Percentiles rank a stretch among this genome's conserved stretches.
phyloP scores from a whole-genome alignment of 2,888 invertebrate species.

The Chrysina gloriosa region DNA sequence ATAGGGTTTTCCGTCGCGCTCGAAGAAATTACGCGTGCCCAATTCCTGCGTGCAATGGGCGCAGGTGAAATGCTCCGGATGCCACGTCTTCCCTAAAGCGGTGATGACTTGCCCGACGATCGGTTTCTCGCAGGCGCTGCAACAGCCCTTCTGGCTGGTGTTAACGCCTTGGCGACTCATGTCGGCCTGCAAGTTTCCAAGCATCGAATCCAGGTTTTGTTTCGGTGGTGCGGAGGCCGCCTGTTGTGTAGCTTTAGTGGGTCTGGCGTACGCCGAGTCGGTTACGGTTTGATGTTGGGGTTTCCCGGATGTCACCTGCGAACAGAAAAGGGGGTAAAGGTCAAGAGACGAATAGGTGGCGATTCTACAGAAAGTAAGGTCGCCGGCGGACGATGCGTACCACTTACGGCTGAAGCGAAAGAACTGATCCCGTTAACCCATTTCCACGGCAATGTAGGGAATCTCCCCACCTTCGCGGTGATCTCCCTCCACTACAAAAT shows the following conservation, averaged over 20 bases:
- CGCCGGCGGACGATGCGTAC: slow-evolving; percentile 28
- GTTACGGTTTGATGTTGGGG: slow-evolving; percentile 75
- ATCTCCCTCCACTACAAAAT: slow-evolving; percentile 36
- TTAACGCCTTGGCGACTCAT: slow-evolving; percentile 99
- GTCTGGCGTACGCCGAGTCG: slow-evolving; percentile 78
- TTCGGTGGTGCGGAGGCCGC: slow-evolving; percentile 64
- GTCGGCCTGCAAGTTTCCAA: slow-evolving; percentile 93
- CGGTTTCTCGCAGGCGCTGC: slow-evolving; percentile 98
- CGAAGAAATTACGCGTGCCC: slow-evolving; percentile 98
- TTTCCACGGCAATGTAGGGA: slow-evolving; percentile 48
- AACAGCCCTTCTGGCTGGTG: slow-evolving; percentile 99
- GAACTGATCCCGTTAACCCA: slow-evolving; percentile 45
- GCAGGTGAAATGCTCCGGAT: slow-evolving; percentile 99
- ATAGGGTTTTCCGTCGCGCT: slow-evolving; percentile 95
- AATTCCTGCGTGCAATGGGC: slow-evolving; percentile 96
- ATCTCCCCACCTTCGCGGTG: slow-evolving; percentile 48
- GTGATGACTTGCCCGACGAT: slow-evolving; percentile 99
- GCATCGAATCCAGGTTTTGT: slow-evolving; percentile 78
- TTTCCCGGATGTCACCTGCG: slow-evolving; percentile 72
- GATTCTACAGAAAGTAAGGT: slow-evolving; percentile 34
- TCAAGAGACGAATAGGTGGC: background rate
- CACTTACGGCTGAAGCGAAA: slow-evolving; percentile 33
- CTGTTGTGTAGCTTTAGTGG: slow-evolving; percentile 65
- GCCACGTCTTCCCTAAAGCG: slow-evolving; percentile 98
- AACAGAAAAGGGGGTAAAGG: slow-evolving; percentile 41